Evolutionary conservation across 2,113 vertebrate genomes (phyloP), one percentile per base, ranked within the genome.

Genomic region (Deroptyus accipitrinus): DNA sequence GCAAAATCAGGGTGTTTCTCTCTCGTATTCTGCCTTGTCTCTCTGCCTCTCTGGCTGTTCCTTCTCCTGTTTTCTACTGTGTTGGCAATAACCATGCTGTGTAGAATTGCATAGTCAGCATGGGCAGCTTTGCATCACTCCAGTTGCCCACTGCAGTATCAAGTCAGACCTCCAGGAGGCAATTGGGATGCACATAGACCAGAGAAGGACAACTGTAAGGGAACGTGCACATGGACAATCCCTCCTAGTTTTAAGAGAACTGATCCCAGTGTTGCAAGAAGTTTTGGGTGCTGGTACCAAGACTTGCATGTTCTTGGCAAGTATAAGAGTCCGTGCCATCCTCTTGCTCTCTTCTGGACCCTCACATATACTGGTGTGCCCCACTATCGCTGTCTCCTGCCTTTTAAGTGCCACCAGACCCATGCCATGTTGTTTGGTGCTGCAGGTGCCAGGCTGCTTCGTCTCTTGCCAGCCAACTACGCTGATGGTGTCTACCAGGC

Each of bases 401-500:
- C 35, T 24, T 25, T 6, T 1, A 19, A n/a, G 16, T 31, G 12
- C 39, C 10, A 1, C 6, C 2, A 1, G 33, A 8, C 48, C 76
- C 74, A 48, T 1, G 1, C 9, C 0, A 0, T 41, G 39, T 70
- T 85, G 22, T 67, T 94, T 54, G 74, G 30, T 92, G 48, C 89
- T 4, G 18, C 97, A 99, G 99, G 98, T 93, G 97, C 98, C 33
- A 88, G 95, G 46, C 96, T 99, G 23, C 96, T 98, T 90, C 99
- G 99, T 30, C 96, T 99, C 2, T 92, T 98, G 66, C 98, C 99
- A 0, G 99, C 99, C 62, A 98, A 95, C 30, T 99, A 99, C 1
- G 96, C 98, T 0, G 99, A 99, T 0, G 99, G 99, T 0, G 99
- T 99, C 25, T 99, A 98, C 89, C 98, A 98, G 82, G 97, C 98